Conservation (phyloP, 2,888 invertebrate species). For the Trichopoda pennipes region DNA sequence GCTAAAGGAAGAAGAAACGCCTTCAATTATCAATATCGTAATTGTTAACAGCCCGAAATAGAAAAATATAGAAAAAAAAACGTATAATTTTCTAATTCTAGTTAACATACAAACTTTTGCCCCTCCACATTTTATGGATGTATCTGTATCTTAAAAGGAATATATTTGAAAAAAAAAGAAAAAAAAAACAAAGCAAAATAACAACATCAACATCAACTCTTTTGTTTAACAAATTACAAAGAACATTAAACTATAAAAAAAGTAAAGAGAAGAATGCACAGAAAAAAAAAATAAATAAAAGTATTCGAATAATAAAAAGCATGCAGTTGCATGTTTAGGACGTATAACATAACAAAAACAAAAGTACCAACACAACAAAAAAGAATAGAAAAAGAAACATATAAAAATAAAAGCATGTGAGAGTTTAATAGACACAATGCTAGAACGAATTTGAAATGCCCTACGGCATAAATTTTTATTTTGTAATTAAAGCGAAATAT, state of each 20-base stretch:
- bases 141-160: not conserved
- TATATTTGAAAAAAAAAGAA: slow-evolving; percentile 14
- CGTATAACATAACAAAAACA: slow-evolving; percentile 60
- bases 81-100: slow-evolving; percentile 50
- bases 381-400: slow-evolving; percentile 37
- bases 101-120: too few species aligned
- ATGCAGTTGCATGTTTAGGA: slow-evolving; percentile 67
- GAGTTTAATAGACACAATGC: not conserved
- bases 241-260: slow-evolving; percentile 30
- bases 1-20: slow-evolving; percentile 59
- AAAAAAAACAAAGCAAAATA: too few species aligned
- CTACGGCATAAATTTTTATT: not conserved
- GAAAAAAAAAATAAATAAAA: slow-evolving; percentile 29
- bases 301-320: slow-evolving; percentile 39
- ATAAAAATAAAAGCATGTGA: slow-evolving; percentile 23
- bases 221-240: slow-evolving; percentile 64
- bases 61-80: slow-evolving; percentile 28
- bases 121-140: not conserved
- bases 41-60: slow-evolving; percentile 48
- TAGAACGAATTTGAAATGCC: slow-evolving; percentile 3
- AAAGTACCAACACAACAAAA: slow-evolving; percentile 13
- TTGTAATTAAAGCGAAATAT: not conserved
- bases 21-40: slow-evolving; percentile 68
- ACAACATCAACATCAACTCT: slow-evolving; percentile 48
- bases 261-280: not conserved